Percentiles rank a stretch among this genome's conserved stretches.
These are phyloP conservation scores for Microcaecilia unicolor DNA, from an alignment of 2,797 vertebrate species.

Conservation along the genomic window DNA sequence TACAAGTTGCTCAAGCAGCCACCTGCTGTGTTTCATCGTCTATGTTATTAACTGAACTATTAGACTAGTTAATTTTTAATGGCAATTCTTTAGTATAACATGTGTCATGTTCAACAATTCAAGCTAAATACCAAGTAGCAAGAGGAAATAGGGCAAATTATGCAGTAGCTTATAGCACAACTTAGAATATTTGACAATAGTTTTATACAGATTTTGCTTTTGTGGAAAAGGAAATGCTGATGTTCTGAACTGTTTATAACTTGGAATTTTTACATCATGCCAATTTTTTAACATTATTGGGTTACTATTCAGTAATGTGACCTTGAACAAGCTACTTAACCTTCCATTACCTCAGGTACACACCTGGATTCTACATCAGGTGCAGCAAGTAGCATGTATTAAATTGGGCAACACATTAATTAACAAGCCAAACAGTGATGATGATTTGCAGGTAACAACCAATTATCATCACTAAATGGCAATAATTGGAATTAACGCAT, in stretches of 20 bases:
- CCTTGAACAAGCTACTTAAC: no score
- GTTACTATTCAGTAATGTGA: no score
- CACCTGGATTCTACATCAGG: no score
- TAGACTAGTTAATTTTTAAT: not conserved
- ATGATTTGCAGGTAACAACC: no score
- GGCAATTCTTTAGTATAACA: not conserved
- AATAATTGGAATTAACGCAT: no score
- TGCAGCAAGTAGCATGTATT: no score
- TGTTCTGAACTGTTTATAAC: not conserved
- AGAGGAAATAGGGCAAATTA: not conserved
- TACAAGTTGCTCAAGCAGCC: no score
- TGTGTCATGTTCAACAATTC: not conserved
- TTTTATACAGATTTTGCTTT: slow-evolving; percentile 29
- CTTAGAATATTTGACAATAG: not conserved
- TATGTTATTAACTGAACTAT: not conserved
- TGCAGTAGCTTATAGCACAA: not conserved
- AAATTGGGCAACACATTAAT: no score
- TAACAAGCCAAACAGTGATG: no score
- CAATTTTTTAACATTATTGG: no score
- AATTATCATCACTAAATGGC: no score
- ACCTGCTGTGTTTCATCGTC: not conserved
- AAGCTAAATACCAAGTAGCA: not conserved
- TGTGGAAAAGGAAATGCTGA: slow-evolving; percentile 27
- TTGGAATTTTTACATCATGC: not conserved
- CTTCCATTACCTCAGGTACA: no score